phyloP scores from a whole-genome alignment of 23 tunicate species.

The Trididemnum miniatum region DNA sequence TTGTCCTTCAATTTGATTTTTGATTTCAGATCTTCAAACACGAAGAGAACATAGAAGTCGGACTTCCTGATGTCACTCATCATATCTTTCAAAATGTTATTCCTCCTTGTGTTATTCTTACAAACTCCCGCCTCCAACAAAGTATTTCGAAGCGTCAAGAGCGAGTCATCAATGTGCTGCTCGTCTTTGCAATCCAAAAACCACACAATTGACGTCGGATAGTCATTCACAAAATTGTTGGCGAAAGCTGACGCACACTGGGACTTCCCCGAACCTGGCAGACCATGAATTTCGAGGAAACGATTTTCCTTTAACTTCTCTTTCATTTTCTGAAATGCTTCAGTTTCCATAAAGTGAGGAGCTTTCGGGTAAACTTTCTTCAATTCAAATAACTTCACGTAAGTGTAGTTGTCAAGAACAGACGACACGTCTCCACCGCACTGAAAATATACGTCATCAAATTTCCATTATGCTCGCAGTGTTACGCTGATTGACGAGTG shows the following conservation, averaged over 20 bases:
- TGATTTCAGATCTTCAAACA: conserved; percentile 15
- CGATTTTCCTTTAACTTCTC: neutral
- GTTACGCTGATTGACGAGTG: no score
- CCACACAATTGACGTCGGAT: conserved; percentile 36
- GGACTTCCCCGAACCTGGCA: conserved; percentile 46
- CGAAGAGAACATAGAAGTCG: neutral
- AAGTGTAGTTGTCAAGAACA: neutral
- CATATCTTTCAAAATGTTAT: neutral
- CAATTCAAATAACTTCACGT: neutral
- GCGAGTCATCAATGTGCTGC: conserved; percentile 14
- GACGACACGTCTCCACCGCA: neutral
- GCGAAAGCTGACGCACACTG: conserved; percentile 40
- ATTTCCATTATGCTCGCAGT: no score
- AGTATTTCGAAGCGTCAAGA: neutral
- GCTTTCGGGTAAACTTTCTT: neutral
- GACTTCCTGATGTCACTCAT: conserved; percentile 11
- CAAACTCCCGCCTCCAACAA: conserved; percentile 1
- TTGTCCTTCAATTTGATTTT: neutral
- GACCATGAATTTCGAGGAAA: conserved; percentile 17
- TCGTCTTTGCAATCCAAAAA: conserved; percentile 29
- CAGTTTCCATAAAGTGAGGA: conserved; percentile 25
- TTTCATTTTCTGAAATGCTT: conserved; percentile 16
- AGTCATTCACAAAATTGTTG: neutral
- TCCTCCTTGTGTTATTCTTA: neutral
- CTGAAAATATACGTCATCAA: no score